Evolutionary conservation across 2,113 vertebrate genomes (phyloP).

Genomic region (Clinocottus analis): DNA sequence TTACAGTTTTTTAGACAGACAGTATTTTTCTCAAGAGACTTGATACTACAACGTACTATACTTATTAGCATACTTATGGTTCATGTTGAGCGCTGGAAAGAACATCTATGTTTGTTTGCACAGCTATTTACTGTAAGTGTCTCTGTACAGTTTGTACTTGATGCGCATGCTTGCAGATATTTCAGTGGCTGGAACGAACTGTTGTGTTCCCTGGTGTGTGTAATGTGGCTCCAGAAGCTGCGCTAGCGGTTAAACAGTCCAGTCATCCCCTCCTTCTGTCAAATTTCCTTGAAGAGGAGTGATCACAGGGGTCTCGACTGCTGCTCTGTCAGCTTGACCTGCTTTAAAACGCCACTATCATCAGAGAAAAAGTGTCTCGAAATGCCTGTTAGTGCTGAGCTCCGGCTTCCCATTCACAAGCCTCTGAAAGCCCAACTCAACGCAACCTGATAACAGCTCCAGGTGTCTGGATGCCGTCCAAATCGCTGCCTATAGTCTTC

Average conservation of each 20-base stretch:
- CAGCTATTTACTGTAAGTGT: constrained; percentile 10
- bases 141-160: not conserved
- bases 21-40: not conserved
- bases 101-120: constrained; percentile 11
- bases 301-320: constrained; percentile 29
- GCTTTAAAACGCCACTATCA: constrained; percentile 70
- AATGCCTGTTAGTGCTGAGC: constrained; percentile 75
- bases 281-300: constrained; percentile 45
- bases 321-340: constrained; percentile 73
- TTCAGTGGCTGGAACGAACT: constrained; percentile 19
- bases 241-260: constrained; percentile 21
- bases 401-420: constrained; percentile 67
- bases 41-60: not conserved
- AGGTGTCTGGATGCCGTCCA: constrained; percentile 66
- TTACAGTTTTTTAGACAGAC: not conserved
- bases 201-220: constrained; percentile 38
- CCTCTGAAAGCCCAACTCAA: constrained; percentile 62
- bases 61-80: not conserved
- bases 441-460: constrained; percentile 72
- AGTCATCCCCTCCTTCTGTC: constrained; percentile 35
- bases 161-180: constrained; percentile 28
- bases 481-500: constrained; percentile 67
- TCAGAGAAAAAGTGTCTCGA: constrained; percentile 62
- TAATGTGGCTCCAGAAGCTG: constrained; percentile 33
- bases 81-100: not conserved